These are phyloP conservation scores for Chironex yamaguchii DNA, from an alignment of 30 jellyfish, hydroid and myxozoan species.

Conservation along the genomic window DNA sequence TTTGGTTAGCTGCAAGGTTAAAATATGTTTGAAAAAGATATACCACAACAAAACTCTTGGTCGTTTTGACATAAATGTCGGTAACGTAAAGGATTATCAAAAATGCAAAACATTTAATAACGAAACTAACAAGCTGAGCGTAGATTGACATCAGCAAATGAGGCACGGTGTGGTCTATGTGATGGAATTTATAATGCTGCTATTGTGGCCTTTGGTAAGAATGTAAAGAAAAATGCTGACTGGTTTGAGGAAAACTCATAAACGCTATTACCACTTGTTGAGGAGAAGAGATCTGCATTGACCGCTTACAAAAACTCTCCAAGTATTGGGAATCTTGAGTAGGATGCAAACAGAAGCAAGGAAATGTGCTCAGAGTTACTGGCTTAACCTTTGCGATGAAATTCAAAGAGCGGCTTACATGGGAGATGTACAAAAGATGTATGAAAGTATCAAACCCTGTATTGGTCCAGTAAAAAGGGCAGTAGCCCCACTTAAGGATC, in stretches of 20 bases:
- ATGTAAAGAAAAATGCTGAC: slow-evolving; percentile 10
- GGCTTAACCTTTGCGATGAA: slow-evolving; percentile 1
- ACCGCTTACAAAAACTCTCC: background rate
- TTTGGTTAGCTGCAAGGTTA: slow-evolving; percentile 14
- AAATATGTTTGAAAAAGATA: background rate
- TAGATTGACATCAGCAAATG: background rate
- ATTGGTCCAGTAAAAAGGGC: background rate
- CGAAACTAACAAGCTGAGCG: background rate
- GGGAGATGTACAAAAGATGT: background rate
- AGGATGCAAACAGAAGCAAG: slow-evolving; percentile 2
- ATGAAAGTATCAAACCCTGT: background rate
- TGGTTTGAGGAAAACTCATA: slow-evolving; percentile 19
- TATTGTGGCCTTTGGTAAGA: background rate
- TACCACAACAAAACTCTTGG: slow-evolving; percentile 7
- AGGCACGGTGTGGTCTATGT: background rate
- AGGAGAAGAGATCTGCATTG: slow-evolving; percentile 14
- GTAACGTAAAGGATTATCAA: slow-evolving; percentile 23
- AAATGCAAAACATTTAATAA: background rate
- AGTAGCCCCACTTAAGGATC: background rate
- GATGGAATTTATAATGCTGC: background rate
- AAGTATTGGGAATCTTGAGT: background rate
- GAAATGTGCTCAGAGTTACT: slow-evolving; percentile 4
- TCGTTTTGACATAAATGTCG: background rate
- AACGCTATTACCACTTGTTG: background rate
- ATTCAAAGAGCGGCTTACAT: background rate